Base-by-base conservation (phyloP, 64 coral and sea anemone species). In the Anthopleura sola region DNA sequence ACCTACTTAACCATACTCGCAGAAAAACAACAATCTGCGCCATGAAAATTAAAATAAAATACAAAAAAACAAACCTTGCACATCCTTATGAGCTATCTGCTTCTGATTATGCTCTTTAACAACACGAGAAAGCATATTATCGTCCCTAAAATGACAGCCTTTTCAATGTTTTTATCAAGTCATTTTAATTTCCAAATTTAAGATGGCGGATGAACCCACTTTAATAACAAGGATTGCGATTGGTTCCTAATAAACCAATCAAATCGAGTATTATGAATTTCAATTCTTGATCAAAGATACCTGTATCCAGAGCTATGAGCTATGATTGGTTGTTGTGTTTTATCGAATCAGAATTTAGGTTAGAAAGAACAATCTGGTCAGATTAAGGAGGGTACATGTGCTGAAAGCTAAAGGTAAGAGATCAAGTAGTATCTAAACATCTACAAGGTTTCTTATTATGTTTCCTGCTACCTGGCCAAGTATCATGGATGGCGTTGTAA, bases 51-150 rank as follows among this genome's bases (percentile, higher is more conserved):
- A 71, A 71, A 34, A 71, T 32, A 32, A 32, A 71, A 71, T 9
- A 71, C 6, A 32, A 29, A 8, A 34, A 11, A 75, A 16, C 53
- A 0, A 86, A 95, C 93, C 93, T 75, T 95, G 93, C 58, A 82
- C 88, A 85, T 95, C 90, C 2, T 81, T 91, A 24, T 91, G 86
- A 37, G 40, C 86, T 39, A 48, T 64, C 51, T 95, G 93, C 10
- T 88, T 88, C 64, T 49, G 37, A 48, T 95, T 88, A 14, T 95
- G 93, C 55, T 95, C 93, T 77, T 92, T 95, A 32, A 88, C 75
- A 60, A 83, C 86, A 44, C 93, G 90, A 28, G 93, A 95, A 46
- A 95, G 66, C 93, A 95, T 95, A 47, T 95, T 86, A 28, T 32
- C 34, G 66, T 28, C n/a, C n/a, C 6, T 32, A 71, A 71, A 71